Conservation (phyloP, 2,888 invertebrate species). For the Cabera pusaria region DNA sequence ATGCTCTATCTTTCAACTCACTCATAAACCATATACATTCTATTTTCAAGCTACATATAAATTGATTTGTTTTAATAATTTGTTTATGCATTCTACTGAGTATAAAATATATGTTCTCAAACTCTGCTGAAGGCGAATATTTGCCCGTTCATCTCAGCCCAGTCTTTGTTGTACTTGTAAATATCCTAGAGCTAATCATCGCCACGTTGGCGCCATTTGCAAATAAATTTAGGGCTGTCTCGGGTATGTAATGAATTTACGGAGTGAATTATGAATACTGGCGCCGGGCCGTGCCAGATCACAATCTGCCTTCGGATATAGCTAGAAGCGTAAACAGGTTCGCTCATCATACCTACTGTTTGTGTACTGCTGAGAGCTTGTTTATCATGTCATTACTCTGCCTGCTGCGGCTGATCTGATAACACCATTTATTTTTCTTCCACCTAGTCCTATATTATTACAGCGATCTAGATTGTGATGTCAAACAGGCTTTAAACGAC, state of each 20-base stretch:
- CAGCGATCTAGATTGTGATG: conserved; percentile 10
- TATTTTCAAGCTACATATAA: no score
- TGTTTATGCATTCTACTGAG: no score
- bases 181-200: conserved; percentile 68
- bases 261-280: conserved; percentile 72
- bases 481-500: no score
- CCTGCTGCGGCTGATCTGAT: conserved; percentile 44
- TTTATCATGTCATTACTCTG: conserved; percentile 52
- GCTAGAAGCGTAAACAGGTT: conserved; percentile 59
- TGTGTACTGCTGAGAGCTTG: conserved; percentile 42
- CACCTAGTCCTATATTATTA: conserved; percentile 22
- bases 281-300: conserved; percentile 68
- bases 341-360: conserved; percentile 55
- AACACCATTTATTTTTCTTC: conserved; percentile 43
- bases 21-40: no score
- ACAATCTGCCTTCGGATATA: conserved; percentile 62
- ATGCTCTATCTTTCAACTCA: no score
- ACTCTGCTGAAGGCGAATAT: conserved; percentile 25
- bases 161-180: conserved; percentile 65
- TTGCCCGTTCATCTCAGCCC: conserved; percentile 27
- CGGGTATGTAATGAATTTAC: conserved; percentile 75
- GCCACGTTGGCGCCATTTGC: conserved; percentile 73
- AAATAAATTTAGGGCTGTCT: conserved; percentile 80
- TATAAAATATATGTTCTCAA: no score
- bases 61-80: no score